Percentiles rank a stretch among this genome's conserved stretches.
Evolutionary conservation across 2,797 vertebrate species (phyloP).

Genomic region (Crax fasciolata): DNA sequence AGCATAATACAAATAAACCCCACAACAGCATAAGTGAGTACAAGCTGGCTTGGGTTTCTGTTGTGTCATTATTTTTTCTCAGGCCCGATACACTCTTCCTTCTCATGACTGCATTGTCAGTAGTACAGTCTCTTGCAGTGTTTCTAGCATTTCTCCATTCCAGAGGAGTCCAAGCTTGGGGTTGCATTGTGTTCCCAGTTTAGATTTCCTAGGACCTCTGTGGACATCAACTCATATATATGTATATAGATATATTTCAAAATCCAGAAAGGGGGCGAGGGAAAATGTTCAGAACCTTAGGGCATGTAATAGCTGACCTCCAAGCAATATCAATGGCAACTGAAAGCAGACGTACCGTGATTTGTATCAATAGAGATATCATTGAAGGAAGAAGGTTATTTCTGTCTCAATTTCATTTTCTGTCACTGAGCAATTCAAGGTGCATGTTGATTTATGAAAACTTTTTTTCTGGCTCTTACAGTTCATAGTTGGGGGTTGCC

Average conservation of each 20-base stretch:
- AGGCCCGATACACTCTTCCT: neutral
- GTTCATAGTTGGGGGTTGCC: neutral
- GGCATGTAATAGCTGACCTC: neutral
- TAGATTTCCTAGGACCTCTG: neutral
- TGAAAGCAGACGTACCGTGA: neutral
- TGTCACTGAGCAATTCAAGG: accelerated
- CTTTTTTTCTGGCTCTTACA: neutral
- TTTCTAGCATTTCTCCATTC: neutral
- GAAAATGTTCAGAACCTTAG: neutral
- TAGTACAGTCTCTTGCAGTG: neutral
- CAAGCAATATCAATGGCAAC: neutral
- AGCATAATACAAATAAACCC: neutral
- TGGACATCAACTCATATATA: neutral
- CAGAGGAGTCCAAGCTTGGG: neutral
- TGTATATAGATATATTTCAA: neutral
- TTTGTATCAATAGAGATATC: neutral
- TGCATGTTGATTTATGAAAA: neutral
- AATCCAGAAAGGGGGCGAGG: neutral
- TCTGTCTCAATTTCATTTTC: neutral
- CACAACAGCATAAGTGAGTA: neutral
- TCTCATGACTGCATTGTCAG: neutral
- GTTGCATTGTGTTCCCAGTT: accelerated
- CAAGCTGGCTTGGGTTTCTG: neutral
- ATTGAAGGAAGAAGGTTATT: neutral
- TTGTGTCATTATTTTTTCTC: neutral